Base-by-base conservation (phyloP, 2,888 invertebrate genomes). In the Cheilosia variabilis region DNA sequence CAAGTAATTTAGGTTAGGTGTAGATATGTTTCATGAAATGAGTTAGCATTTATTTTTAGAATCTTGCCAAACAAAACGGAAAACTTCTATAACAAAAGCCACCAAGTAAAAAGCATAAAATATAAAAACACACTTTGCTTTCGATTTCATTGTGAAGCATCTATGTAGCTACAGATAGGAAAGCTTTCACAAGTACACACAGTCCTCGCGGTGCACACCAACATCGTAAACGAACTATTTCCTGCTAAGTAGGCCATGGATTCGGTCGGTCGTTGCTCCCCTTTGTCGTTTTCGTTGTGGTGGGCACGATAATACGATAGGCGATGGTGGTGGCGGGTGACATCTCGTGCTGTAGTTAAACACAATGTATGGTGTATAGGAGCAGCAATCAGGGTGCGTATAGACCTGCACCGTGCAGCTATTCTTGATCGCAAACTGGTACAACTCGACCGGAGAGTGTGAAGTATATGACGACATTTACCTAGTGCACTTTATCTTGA, bases 191-290 rank as follows among this genome's bases (percentile, higher is more conserved):
- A 22, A 0, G 10, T 43, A 62, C 52, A 63, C 45, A 37, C 34
- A 27, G 43, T 47, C 19, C 9, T 27, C 17, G 24, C 27, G 19
- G 5, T 55, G 73, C 57, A 57, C 37, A 27, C 37, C 50, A 47
- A 77, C 88, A 69, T 41, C 43, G 71, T 75, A 79, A 87, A 79
- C 87, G 87, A 84, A 83, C 87, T 88, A 88, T 88, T 88, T 88
- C 88, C 88, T 88, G 81, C 87, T 90, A 91, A 91, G 89, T 92
- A 91, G 92, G 92, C 91, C 92, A 92, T 89, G 92, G 91, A 91
- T 91, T 89, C 89, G 89, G 89, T 84, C 91, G 92, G 91, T 91
- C 92, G 90, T 91, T 92, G 92, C 91, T 91, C 92, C 78, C 82
- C 63, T 84, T 45, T 66, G 65, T 65, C 79, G 72, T 80, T 66